Evolutionary conservation across 92 coral and sea anemone species (phyloP).

Genomic region (Actinostola sp.): DNA sequence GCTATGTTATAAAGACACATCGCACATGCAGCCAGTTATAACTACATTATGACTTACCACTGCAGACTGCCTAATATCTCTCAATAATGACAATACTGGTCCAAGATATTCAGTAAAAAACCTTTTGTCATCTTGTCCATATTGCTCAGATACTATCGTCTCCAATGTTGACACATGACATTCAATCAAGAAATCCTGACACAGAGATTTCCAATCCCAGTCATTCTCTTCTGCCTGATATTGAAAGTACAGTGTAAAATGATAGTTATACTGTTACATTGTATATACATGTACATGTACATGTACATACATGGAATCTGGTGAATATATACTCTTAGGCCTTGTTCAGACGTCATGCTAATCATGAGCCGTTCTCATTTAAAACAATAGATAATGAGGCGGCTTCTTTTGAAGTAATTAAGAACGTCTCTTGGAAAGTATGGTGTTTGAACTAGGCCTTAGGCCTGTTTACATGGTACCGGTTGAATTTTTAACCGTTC

Average conservation of each 20-base stretch:
- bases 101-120: constrained; percentile 85
- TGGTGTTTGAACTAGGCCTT: no score
- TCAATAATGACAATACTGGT: constrained; percentile 83
- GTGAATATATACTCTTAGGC: no score
- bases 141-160: constrained; percentile 70
- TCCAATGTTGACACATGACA: constrained; percentile 80
- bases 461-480: no score
- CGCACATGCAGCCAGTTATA: not conserved
- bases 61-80: constrained; percentile 76
- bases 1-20: no score
- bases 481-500: no score
- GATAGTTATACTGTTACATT: not conserved
- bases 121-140: constrained; percentile 70
- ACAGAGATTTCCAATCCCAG: constrained; percentile 90
- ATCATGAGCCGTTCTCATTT: no score
- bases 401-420: no score
- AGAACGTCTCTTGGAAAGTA: no score
- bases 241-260: not conserved
- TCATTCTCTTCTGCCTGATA: constrained; percentile 67
- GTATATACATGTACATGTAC: not conserved
- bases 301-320: not conserved
- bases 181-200: constrained; percentile 89
- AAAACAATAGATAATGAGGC: no score
- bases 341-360: no score
- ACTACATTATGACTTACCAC: constrained; percentile 53